Conservation (phyloP, 1,140 invertebrate genomes). For the Bombus superbus region DNA sequence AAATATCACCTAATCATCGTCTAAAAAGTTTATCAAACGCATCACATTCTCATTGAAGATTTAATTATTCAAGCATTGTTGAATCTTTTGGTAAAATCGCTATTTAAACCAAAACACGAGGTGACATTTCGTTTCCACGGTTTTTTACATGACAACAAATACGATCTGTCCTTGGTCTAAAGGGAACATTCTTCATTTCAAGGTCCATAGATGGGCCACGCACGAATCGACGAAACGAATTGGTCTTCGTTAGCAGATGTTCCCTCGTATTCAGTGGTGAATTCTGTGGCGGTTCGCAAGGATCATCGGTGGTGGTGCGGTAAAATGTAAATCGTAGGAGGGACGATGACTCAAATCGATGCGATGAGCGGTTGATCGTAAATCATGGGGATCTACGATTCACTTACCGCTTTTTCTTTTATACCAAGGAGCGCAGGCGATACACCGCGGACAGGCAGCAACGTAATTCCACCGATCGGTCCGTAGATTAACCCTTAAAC, state of each 20-base stretch:
- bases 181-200: constrained; percentile 58
- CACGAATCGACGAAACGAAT: constrained; percentile 60
- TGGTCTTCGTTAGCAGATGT: constrained; percentile 56
- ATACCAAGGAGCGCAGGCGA: not conserved
- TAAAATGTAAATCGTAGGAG: constrained; percentile 37
- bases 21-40: too few relatives aligned
- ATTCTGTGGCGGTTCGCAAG: constrained; percentile 19
- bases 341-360: constrained; percentile 20
- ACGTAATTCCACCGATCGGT: constrained; percentile 46
- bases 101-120: too few relatives aligned
- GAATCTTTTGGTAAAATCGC: too few relatives aligned
- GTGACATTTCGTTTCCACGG: not conserved
- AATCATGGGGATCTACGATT: constrained; percentile 39
- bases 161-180: not conserved
- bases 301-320: not conserved
- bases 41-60: too few relatives aligned
- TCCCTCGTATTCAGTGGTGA: constrained; percentile 9
- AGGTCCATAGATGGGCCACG: constrained; percentile 56
- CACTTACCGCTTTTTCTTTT: constrained; percentile 37
- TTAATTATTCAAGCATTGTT: too few relatives aligned
- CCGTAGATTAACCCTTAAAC: constrained; percentile 52
- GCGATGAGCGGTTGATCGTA: constrained; percentile 31
- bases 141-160: not conserved
- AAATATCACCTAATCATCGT: not conserved
- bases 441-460: constrained; percentile 19